Evolutionary conservation across 2,113 vertebrate genomes (phyloP).

Genomic region (Chaenocephalus aceratus): DNA sequence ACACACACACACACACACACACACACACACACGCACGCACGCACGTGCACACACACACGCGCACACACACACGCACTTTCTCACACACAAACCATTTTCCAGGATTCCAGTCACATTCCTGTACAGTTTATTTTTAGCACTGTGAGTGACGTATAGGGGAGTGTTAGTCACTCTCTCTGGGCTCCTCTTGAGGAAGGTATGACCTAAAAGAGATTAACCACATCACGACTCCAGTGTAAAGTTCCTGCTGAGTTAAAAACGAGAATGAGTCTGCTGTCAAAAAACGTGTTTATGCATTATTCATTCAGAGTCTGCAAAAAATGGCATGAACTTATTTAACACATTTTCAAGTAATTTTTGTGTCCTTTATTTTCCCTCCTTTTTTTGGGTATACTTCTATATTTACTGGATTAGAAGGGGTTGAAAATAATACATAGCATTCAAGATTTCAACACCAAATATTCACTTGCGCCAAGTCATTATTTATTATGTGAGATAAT

Average conservation of each 20-base stretch:
- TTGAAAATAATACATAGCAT: no score
- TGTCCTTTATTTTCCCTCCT: no score
- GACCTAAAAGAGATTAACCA: constrained; percentile 15
- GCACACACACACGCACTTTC: constrained; percentile 1
- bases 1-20: background rate
- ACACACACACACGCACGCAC: no score
- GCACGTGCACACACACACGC: background rate
- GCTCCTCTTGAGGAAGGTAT: constrained; percentile 12
- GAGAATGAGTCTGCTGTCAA: background rate
- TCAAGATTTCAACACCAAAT: no score
- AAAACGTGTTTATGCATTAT: background rate
- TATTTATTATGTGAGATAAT: no score
- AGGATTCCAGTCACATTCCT: constrained; percentile 58
- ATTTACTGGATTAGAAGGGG: no score
- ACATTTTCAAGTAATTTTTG: no score
- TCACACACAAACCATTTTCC: background rate
- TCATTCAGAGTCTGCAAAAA: no score
- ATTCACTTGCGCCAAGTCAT: no score
- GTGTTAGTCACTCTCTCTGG: constrained; percentile 54
- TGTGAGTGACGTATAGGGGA: constrained; percentile 43
- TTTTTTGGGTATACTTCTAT: no score
- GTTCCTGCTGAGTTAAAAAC: background rate
- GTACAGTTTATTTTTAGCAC: constrained; percentile 57
- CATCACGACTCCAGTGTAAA: constrained; percentile 6
- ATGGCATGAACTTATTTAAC: no score